These are phyloP conservation scores for Steatornis caripensis DNA, from an alignment of 2,113 vertebrate species.

Conservation along the genomic window DNA sequence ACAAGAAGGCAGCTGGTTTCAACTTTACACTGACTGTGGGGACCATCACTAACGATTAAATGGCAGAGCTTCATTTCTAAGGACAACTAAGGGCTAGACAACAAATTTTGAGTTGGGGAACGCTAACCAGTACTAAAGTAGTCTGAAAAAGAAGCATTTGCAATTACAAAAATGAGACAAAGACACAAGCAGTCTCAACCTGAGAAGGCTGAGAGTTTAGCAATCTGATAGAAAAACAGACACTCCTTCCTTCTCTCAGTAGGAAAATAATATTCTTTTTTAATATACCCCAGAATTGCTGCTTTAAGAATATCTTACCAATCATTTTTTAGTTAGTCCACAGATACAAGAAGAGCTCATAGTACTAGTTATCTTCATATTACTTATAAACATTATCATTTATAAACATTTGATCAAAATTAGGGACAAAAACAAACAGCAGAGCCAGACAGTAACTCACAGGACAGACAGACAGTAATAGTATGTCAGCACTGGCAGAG, in stretches of 20 bases:
- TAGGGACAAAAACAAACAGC: neutral
- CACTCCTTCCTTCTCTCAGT: neutral
- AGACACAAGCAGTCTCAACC: neutral
- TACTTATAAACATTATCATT: neutral
- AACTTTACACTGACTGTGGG: neutral
- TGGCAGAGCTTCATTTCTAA: neutral
- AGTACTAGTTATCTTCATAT: neutral
- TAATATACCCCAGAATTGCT: neutral
- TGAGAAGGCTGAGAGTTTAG: neutral
- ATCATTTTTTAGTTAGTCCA: neutral
- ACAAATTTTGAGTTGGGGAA: neutral
- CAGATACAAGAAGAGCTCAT: neutral
- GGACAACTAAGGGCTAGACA: neutral
- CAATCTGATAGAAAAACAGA: neutral
- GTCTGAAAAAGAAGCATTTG: neutral
- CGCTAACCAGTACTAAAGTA: neutral
- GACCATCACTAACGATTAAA: neutral
- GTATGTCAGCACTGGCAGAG: neutral
- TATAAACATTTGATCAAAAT: neutral
- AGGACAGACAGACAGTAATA: rapidly evolving
- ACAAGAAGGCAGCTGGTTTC: neutral
- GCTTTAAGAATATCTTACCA: neutral
- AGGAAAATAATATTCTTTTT: neutral
- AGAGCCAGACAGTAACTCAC: neutral
- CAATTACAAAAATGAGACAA: neutral